Evolutionary conservation across 2,888 invertebrate genomes (phyloP).

Genomic region (Nysson spinosus): DNA sequence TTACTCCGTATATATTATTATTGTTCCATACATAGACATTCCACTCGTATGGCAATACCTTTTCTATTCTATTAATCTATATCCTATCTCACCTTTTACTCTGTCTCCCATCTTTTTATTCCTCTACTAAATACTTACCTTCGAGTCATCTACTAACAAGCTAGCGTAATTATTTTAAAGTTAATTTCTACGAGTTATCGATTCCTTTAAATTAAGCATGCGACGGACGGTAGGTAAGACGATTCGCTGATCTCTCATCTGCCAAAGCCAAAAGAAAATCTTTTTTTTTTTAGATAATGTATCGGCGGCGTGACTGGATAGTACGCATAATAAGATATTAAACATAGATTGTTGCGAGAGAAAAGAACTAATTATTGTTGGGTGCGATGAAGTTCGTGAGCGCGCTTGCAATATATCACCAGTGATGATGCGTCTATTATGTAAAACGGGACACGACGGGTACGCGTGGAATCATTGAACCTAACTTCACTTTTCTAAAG

Average conservation of each 20-base stretch:
- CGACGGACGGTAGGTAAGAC: conserved; percentile 42
- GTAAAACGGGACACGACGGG: background rate
- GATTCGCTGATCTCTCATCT: conserved; percentile 63
- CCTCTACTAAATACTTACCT: too few species aligned
- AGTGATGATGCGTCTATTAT: conserved; percentile 22
- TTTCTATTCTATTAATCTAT: conserved; percentile 16
- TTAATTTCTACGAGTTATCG: conserved; percentile 40
- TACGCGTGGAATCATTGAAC: conserved; percentile 13
- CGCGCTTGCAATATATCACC: conserved; percentile 58
- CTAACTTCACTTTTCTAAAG: conserved; percentile 18
- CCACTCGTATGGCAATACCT: conserved; percentile 62
- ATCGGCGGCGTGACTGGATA: conserved; percentile 30
- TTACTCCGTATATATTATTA: conserved; percentile 47
- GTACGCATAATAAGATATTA: conserved; percentile 59
- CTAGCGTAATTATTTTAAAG: conserved; percentile 55
- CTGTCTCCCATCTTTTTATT: too few species aligned
- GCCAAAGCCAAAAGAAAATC: conserved; percentile 60
- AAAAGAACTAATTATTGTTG: conserved; percentile 60
- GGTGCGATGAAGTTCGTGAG: conserved; percentile 42
- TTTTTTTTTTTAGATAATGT: conserved; percentile 30
- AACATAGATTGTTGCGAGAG: conserved; percentile 68
- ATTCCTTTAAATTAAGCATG: conserved; percentile 46
- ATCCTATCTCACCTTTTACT: conserved; percentile 10
- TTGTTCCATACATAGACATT: conserved; percentile 73
- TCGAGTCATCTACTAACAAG: conserved; percentile 36